Evolutionary conservation across 2,888 invertebrate genomes (phyloP).

Genomic region (Aporophyla nigra): DNA sequence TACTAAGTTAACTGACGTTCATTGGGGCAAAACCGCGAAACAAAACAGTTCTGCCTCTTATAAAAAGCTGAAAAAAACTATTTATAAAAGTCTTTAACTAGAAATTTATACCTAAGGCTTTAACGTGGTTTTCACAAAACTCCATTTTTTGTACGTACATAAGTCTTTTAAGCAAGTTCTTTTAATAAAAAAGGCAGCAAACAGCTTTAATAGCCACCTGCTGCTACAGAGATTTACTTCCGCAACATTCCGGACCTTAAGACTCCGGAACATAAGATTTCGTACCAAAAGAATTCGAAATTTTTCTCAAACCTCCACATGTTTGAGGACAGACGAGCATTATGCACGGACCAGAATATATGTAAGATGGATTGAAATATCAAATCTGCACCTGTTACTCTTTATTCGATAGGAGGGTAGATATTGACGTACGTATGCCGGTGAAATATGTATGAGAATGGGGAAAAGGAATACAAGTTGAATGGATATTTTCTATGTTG

Average conservation of each 20-base stretch:
- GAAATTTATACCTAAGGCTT: conserved; percentile 44
- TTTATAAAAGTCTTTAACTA: conserved; percentile 39
- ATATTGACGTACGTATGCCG: conserved; percentile 29
- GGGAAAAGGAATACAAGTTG: conserved; percentile 28
- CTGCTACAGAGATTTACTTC: conserved; percentile 45
- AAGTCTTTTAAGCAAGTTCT: conserved; percentile 46
- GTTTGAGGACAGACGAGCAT: conserved; percentile 18
- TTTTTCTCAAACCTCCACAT: conserved; percentile 26
- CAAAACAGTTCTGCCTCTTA: background rate
- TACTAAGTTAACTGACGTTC: background rate
- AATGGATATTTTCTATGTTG: conserved; percentile 15
- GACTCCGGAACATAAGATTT: conserved; percentile 13
- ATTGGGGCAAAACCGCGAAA: background rate
- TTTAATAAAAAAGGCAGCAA: conserved; percentile 56
- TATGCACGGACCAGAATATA: conserved; percentile 44
- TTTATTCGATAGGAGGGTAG: conserved; percentile 12
- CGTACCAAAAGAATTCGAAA: conserved; percentile 10
- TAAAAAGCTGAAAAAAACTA: conserved; percentile 42
- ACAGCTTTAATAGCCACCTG: conserved; percentile 58
- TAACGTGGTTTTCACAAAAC: conserved; percentile 42
- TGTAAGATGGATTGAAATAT: conserved; percentile 60
- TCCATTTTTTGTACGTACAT: conserved; percentile 37
- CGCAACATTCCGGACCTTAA: conserved; percentile 23
- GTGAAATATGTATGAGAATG: conserved; percentile 58
- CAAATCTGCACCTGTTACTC: conserved; percentile 65